Base-by-base conservation (phyloP, 2,888 invertebrate genomes). In the Myopa testacea region DNA sequence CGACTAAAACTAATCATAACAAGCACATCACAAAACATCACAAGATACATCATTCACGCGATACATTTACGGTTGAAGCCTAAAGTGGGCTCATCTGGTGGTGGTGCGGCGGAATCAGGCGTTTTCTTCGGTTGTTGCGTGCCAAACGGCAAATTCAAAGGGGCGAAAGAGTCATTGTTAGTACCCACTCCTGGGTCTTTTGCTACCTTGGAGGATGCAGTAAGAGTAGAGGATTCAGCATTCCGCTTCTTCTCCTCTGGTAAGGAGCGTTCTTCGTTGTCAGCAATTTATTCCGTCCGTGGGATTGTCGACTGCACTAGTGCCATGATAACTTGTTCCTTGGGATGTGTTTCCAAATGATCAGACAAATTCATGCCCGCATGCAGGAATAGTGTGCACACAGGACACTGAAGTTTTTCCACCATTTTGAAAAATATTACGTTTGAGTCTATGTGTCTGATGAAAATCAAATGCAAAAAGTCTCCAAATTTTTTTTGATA, bases 1-100 rank as follows among this genome's bases (percentile, higher is more conserved):
- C 95, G 83, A 96, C 96, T 76, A 96, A 96, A 90, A 95, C 95
- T 67, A 96, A 96, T 90, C 96, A 96, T 86, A 96, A 96, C 85
- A n/a, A n/a, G n/a, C n/a, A n/a, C n/a, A n/a, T n/a, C n/a, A n/a
- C n/a, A n/a, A 96, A 96, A 88, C 96, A 96, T 88, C 92, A 96
- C 78, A 94, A 94, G 90, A 96, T 96, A 84, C 96, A 96, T 89
- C 96, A 96, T 90, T 95, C 96, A 74, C 91, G 96, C 73, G 96
- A 96, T 88, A 95, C 95, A 58, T 93, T 96, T 81, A 95, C 94
- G 82, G 95, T 95, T 10, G 96, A 96, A 91, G 90, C 87, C 78
- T 89, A 89, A 86, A 63, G 55, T 34, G 60, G n/a, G 40, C 40
- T 14, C 16, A 34, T 19, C 4, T 65, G 65, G n/a, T n/a, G 8